A percentile compares a stretch with the other conserved stretches of the same genome.
Conservation (phyloP, 2,113 vertebrate species). For the Paralichthys olivaceus region DNA sequence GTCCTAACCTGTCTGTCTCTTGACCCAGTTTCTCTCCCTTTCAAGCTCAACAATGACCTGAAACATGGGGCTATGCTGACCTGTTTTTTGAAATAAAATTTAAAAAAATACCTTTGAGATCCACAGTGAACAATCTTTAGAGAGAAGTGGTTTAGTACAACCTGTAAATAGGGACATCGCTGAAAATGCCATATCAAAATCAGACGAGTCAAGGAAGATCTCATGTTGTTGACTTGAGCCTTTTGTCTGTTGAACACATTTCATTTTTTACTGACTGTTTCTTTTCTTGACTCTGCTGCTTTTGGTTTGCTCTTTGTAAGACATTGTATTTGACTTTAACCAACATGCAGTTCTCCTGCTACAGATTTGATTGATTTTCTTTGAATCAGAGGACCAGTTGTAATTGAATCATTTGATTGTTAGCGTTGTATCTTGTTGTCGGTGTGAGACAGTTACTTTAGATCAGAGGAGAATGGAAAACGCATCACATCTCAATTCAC, state of each 20-base stretch:
- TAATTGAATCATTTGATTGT: slow-evolving; percentile 64
- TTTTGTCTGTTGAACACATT: slow-evolving; percentile 53
- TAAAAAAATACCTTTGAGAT: slow-evolving; percentile 59
- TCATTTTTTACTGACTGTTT: slow-evolving; percentile 64
- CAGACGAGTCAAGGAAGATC: slow-evolving; percentile 58
- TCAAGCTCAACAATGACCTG: slow-evolving; percentile 54
- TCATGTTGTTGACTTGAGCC: slow-evolving; percentile 67
- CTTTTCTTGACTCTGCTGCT: slow-evolving; percentile 65
- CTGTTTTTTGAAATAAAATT: slow-evolving; percentile 59
- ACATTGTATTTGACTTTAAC: slow-evolving; percentile 62
- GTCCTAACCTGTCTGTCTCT: slow-evolving; percentile 41
- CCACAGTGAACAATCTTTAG: slow-evolving; percentile 64
- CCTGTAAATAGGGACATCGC: slow-evolving; percentile 73
- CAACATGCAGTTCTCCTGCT: slow-evolving; percentile 29
- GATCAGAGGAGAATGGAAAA: slow-evolving; percentile 67
- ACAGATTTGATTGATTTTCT: slow-evolving; percentile 54
- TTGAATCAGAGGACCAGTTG: slow-evolving; percentile 58
- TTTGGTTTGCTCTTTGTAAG: slow-evolving; percentile 73
- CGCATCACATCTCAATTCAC: not conserved
- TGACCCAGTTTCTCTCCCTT: slow-evolving; percentile 44
- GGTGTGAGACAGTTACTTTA: slow-evolving; percentile 69
- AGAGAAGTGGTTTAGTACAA: slow-evolving; percentile 67
- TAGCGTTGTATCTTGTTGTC: slow-evolving; percentile 67
- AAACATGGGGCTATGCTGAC: slow-evolving; percentile 60
- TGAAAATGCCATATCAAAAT: slow-evolving; percentile 55